A percentile compares a stretch with the other conserved stretches of the same genome.
Conservation (phyloP, 2,113 vertebrate species). For the Pelobates fuscus region DNA sequence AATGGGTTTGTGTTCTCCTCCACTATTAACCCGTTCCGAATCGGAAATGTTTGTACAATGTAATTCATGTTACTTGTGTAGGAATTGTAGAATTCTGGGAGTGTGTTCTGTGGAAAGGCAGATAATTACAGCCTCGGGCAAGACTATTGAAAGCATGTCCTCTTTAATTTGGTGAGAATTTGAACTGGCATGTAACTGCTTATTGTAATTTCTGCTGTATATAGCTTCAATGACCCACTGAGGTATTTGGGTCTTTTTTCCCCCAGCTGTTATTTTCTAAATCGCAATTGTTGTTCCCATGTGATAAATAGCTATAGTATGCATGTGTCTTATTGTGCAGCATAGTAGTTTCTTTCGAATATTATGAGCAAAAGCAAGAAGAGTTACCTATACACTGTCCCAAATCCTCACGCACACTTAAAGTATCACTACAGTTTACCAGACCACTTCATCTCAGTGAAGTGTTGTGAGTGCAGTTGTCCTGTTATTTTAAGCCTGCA, state of each 20-base stretch:
- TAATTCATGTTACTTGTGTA: neutral
- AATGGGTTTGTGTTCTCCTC: neutral
- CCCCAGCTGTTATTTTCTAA: conserved; percentile 2
- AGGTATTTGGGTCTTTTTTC: neutral
- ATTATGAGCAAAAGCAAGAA: too few relatives aligned
- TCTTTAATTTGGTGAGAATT: conserved; percentile 1
- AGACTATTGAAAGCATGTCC: conserved; percentile 7
- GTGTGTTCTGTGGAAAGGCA: neutral
- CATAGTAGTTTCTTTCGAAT: too few relatives aligned
- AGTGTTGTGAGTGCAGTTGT: too few relatives aligned
- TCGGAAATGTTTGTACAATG: neutral
- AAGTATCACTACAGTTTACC: too few relatives aligned
- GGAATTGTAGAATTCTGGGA: neutral
- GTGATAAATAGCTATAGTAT: too few relatives aligned
- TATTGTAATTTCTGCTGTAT: neutral
- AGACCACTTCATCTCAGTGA: too few relatives aligned
- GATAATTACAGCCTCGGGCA: conserved; percentile 10
- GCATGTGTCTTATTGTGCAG: too few relatives aligned
- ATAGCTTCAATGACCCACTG: neutral
- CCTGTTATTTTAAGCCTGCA: too few relatives aligned
- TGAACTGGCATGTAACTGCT: conserved; percentile 1
- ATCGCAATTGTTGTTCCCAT: too few relatives aligned
- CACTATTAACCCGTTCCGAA: neutral
- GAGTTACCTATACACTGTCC: too few relatives aligned
- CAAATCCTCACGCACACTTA: too few relatives aligned